phyloP scores from a whole-genome alignment of 1,140 invertebrate genomes.

The Brachionus manjavacas region DNA sequence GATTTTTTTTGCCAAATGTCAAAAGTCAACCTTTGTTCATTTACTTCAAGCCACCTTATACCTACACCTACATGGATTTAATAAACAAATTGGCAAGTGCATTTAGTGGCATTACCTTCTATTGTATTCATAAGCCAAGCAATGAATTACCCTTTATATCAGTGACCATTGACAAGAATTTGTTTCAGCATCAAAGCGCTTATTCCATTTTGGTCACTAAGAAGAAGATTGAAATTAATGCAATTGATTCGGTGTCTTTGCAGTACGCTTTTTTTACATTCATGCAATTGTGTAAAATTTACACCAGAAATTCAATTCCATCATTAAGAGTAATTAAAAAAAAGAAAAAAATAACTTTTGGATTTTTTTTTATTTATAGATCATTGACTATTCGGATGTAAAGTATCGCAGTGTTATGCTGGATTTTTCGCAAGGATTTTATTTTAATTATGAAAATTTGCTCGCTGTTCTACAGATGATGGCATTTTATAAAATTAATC shows the following conservation, averaged over 20 bases:
- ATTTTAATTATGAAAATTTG: constrained; percentile 41
- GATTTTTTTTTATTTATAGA: not conserved
- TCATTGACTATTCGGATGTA: constrained; percentile 15
- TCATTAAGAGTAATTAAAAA: constrained; percentile 12
- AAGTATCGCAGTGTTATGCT: constrained; percentile 19
- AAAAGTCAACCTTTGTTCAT: constrained; percentile 29
- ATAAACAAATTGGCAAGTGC: constrained; percentile 40
- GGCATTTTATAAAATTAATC: constrained; percentile 38
- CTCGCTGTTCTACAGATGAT: constrained; percentile 33
- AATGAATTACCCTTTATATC: not conserved
- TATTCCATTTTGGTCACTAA: constrained; percentile 32
- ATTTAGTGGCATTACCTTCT: constrained; percentile 14
- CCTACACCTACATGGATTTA: constrained; percentile 32
- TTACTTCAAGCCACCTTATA: constrained; percentile 35
- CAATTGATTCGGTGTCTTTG: not conserved
- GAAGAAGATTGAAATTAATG: constrained; percentile 40
- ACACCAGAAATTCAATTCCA: constrained; percentile 1
- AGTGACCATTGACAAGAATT: constrained; percentile 23
- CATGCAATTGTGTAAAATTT: constrained; percentile 37
- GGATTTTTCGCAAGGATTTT: constrained; percentile 41
- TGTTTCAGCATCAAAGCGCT: constrained; percentile 14
- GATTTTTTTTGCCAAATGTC: constrained; percentile 20
- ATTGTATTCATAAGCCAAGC: constrained; percentile 15
- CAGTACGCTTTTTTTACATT: constrained; percentile 41
- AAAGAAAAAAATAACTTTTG: not conserved